These are phyloP conservation scores for Acanthococcus lagerstroemiae DNA, from an alignment of 2,888 invertebrate genomes.

Conservation along the genomic window DNA sequence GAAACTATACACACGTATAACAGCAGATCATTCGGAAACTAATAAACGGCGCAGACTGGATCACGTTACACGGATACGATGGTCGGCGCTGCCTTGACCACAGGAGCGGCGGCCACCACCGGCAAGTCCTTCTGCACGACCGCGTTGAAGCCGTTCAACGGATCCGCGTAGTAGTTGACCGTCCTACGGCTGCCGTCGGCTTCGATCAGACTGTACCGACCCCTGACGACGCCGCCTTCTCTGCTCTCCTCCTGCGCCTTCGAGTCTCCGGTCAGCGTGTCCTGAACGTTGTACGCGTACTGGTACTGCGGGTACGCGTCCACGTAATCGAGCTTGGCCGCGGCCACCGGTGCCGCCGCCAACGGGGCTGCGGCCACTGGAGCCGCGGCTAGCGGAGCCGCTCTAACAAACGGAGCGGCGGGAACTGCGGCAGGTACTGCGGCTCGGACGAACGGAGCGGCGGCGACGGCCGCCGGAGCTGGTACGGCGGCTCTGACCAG, in stretches of 20 bases:
- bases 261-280: conserved; percentile 39
- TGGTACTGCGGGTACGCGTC: conserved; percentile 37
- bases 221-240: conserved; percentile 40
- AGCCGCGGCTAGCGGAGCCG: conserved; percentile 1
- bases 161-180: conserved; percentile 42
- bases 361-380: conserved; percentile 5
- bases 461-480: conserved; percentile 12
- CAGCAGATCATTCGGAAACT: conserved; percentile 16
- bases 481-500: conserved; percentile 11
- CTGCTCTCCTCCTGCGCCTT: conserved; percentile 39
- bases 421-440: not conserved
- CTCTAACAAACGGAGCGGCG: not conserved
- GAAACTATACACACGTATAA: not conserved
- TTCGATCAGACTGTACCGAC: conserved; percentile 39
- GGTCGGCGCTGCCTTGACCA: conserved; percentile 19
- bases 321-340: conserved; percentile 35
- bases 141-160: conserved; percentile 41
- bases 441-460: not conserved
- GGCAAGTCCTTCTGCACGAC: conserved; percentile 39
- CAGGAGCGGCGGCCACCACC: conserved; percentile 33
- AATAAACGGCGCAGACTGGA: no score
- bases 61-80: conserved; percentile 2
- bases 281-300: conserved; percentile 37
- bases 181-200: conserved; percentile 39
- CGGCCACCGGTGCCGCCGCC: conserved; percentile 38